These are phyloP conservation scores for Mycteria americana DNA, from an alignment of 2,797 vertebrate species.

Conservation along the genomic window DNA sequence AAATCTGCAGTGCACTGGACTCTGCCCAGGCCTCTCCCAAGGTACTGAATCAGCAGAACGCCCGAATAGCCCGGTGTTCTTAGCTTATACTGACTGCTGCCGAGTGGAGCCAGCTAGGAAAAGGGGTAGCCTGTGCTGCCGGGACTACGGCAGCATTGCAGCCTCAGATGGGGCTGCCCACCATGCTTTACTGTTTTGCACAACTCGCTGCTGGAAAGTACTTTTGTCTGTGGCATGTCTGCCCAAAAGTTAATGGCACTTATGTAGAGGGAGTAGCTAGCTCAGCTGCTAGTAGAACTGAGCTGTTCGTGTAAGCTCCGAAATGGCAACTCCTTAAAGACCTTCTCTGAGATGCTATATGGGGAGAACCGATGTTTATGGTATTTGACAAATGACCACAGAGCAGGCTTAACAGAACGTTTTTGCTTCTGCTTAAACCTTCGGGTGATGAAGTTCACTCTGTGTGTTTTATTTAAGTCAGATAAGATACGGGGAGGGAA, in stretches of 20 bases:
- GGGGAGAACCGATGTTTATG: background rate
- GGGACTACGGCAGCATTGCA: background rate
- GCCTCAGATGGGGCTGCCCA: background rate
- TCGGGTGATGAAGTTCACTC: background rate
- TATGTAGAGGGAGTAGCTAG: background rate
- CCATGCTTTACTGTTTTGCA: background rate
- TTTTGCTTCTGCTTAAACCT: background rate
- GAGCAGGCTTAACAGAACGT: background rate
- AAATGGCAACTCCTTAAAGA: background rate
- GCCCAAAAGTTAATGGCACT: background rate
- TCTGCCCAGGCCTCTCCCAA: background rate
- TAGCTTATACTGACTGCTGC: background rate
- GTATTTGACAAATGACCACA: background rate
- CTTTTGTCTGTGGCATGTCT: background rate
- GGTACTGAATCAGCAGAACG: background rate
- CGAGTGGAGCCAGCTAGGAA: background rate
- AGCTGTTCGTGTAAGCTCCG: background rate
- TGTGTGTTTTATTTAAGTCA: background rate
- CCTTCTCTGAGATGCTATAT: fast-evolving
- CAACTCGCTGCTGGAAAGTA: background rate
- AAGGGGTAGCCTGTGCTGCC: background rate
- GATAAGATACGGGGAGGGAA: background rate
- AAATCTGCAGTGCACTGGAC: background rate
- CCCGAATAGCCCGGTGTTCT: background rate
- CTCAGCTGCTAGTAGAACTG: background rate